Conservation (phyloP, 2,888 invertebrate species). For the Pseudococcus viburni region DNA sequence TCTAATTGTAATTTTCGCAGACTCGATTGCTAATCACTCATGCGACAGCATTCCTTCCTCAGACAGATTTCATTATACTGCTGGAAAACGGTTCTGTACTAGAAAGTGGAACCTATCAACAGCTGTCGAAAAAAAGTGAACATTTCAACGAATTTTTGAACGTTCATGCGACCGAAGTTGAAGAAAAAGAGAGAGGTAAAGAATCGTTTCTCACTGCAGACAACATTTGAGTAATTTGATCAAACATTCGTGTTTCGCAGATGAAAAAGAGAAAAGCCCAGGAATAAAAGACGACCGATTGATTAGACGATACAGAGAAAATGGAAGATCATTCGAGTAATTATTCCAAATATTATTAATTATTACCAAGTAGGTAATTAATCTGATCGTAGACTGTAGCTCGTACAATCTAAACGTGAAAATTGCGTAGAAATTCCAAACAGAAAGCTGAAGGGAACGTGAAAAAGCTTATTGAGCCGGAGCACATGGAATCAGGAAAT, state of each 20-base stretch:
- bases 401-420: not conserved
- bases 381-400: not conserved
- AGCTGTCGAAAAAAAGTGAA: not conserved
- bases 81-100: not conserved
- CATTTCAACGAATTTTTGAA: slow-evolving; percentile 2
- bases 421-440: not conserved
- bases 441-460: not conserved
- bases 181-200: not conserved
- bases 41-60: slow-evolving; percentile 1
- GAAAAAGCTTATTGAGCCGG: slow-evolving; percentile 8
- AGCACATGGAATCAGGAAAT: not conserved
- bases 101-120: not conserved
- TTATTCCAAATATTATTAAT: not conserved
- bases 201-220: too few relatives aligned
- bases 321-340: not conserved
- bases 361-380: not conserved
- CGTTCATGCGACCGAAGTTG: not conserved
- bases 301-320: not conserved
- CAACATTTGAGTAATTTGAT: not conserved
- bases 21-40: slow-evolving; percentile 24
- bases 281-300: not conserved
- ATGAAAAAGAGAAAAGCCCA: not conserved
- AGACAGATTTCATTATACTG: not conserved
- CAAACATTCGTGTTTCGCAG: not conserved
- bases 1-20: not conserved